Base-by-base conservation (phyloP, 2,797 vertebrate species). In the Sternarchorhynchus goeldii region DNA sequence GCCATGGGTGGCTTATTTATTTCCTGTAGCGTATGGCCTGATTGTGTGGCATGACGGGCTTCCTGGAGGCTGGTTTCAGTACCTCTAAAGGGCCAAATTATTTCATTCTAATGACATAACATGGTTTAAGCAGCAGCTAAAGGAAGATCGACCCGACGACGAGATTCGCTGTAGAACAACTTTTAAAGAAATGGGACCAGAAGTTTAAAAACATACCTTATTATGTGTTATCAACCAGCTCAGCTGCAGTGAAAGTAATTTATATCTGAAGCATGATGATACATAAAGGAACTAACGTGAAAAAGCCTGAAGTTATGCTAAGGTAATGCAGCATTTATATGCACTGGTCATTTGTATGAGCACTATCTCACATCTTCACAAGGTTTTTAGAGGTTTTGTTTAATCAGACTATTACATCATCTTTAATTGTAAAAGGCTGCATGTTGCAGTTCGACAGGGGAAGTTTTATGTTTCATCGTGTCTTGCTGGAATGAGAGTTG, bases 401-500 rank as follows among this genome's bases (percentile, higher is more conserved):
- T 56, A 25, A 55, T 56, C 32, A 39, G n/a, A 58, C 4, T 57
- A 20, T 39, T 50, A 50, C 45, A 34, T 62, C 8, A 59, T 68
- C 14, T 60, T 25, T 41, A 58, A 25, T 45, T 29, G 4, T 36
- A 63, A 18, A 73, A 21, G 32, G 25, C 41, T 67, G 58, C 62
- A 41, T 71, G 53, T 39, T 75, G 58, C 64, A 58, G 8, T 75
- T 75, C 76, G 77, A 70, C 64, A 76, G 59, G 45, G 55, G 55
- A 57, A 68, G 18, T 5, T 17, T 63, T 64, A 31, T 63, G 10
- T 20, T 18, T n/a, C 55, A 41, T 68, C 55, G 66, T 68, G 29
- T 2, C 60, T 5, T n/a, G 73, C 65, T 77, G 31, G 74, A 69
- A 59, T 66, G 31, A 29, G 36, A 56, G 62, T 64, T 69, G 39